Conservation (phyloP, 2,888 invertebrate species). For the Apomyelois bistriatella region DNA sequence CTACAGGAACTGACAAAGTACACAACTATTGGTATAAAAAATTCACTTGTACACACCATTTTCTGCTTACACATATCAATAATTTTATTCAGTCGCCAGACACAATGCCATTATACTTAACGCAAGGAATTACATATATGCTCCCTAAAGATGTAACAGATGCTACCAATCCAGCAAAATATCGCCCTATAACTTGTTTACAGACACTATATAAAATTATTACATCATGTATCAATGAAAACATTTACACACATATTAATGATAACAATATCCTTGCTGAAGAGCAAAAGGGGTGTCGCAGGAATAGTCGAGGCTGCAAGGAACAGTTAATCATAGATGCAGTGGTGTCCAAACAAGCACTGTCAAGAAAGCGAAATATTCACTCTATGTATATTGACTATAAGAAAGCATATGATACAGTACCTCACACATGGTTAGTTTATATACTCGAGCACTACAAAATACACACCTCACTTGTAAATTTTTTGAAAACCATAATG, state of each 20-base stretch:
- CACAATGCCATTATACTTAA: background rate
- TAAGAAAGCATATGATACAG: slow-evolving; percentile 26
- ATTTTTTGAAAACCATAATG: slow-evolving; percentile 3
- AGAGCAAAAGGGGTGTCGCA: background rate
- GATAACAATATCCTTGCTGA: background rate
- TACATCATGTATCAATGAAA: background rate
- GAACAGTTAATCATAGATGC: slow-evolving; percentile 19
- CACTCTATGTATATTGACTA: slow-evolving; percentile 26
- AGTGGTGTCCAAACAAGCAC: slow-evolving; percentile 14
- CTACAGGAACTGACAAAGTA: background rate
- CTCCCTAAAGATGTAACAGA: background rate
- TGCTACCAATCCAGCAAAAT: background rate
- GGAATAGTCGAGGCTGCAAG: background rate
- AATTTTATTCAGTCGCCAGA: background rate
- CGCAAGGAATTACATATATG: background rate
- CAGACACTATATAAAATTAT: background rate
- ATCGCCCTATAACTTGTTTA: background rate
- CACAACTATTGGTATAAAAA: background rate
- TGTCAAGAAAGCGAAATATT: slow-evolving; percentile 16
- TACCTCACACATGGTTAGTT: slow-evolving; percentile 26
- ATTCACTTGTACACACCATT: background rate
- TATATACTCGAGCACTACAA: slow-evolving; percentile 18
- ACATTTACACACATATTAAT: background rate
- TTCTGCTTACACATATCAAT: background rate
- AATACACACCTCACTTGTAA: slow-evolving; percentile 3